Percentiles rank a stretch among this genome's conserved stretches.
Evolutionary conservation across 2,797 vertebrate genomes (phyloP).

Genomic region (Aeoliscus strigatus): DNA sequence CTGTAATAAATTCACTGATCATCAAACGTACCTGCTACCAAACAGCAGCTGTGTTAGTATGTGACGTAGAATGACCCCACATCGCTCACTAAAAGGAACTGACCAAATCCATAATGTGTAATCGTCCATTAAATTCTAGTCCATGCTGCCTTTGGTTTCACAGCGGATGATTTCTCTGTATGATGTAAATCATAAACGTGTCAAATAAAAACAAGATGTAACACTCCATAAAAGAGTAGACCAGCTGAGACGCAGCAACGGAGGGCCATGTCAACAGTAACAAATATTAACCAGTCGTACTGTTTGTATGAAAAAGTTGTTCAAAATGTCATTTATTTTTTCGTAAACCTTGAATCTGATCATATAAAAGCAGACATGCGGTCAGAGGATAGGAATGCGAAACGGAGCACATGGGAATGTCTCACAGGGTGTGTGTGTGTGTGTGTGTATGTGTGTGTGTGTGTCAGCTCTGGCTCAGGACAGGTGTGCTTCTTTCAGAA

Average conservation of each 20-base stretch:
- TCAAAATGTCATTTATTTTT: conserved; percentile 54
- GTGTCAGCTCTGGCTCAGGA: conserved; percentile 50
- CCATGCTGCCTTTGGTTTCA: conserved; percentile 14
- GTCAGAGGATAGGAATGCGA: conserved; percentile 75
- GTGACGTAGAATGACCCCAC: too few species aligned
- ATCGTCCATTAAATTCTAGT: conserved; percentile 42
- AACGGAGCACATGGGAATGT: conserved; percentile 71
- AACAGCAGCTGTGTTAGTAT: too few species aligned
- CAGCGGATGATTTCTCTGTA: conserved; percentile 16
- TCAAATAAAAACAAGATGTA: too few species aligned
- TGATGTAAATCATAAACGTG: conserved; percentile 15
- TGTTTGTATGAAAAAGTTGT: too few species aligned
- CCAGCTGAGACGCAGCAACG: too few species aligned
- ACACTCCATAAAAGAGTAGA: too few species aligned
- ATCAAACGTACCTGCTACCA: too few species aligned
- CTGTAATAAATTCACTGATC: too few species aligned
- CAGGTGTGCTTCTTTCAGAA: conserved; percentile 68
- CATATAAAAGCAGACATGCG: conserved; percentile 74
- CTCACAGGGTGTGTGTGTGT: conserved; percentile 43
- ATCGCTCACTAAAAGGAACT: too few species aligned
- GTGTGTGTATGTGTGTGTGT: conserved; percentile 27
- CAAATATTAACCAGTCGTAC: too few species aligned
- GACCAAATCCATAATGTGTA: conserved; percentile 44
- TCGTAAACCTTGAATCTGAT: conserved; percentile 59
- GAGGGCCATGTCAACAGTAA: too few species aligned